These are phyloP conservation scores for Intellagama lesueurii DNA, from an alignment of 2,797 vertebrate genomes.

Conservation along the genomic window DNA sequence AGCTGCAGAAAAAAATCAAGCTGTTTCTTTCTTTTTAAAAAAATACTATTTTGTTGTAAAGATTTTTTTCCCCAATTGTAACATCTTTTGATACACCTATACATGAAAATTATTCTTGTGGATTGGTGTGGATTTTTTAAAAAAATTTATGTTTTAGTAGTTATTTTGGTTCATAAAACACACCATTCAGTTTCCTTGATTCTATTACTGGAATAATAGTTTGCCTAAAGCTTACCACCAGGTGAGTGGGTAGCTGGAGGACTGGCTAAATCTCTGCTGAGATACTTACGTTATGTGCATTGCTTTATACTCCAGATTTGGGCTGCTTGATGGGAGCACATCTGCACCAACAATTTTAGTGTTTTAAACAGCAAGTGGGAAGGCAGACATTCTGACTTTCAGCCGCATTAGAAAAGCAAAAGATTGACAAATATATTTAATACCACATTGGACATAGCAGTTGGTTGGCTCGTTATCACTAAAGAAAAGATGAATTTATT, in stretches of 20 bases:
- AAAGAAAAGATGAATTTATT: conserved; percentile 1
- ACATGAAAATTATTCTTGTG: too few species aligned
- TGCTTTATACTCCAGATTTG: background rate
- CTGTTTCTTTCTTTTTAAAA: too few species aligned
- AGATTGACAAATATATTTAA: conserved; percentile 18
- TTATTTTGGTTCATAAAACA: background rate
- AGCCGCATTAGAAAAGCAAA: background rate
- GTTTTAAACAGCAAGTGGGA: conserved; percentile 13
- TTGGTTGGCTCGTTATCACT: background rate
- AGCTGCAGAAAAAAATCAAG: too few species aligned
- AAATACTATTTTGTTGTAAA: too few species aligned
- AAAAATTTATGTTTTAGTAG: too few species aligned
- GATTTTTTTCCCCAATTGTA: too few species aligned
- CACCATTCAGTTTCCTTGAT: background rate
- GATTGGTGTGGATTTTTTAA: too few species aligned
- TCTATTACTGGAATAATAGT: background rate
- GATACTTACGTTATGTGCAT: background rate
- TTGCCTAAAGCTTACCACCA: background rate
- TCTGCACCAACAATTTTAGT: background rate
- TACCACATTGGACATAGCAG: conserved; percentile 23
- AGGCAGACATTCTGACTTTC: conserved; percentile 3
- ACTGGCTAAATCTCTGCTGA: background rate
- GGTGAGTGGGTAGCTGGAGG: background rate
- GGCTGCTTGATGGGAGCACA: background rate
- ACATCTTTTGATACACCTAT: too few species aligned